phyloP scores from a whole-genome alignment of 2,113 vertebrate species.

The Colius striatus region DNA sequence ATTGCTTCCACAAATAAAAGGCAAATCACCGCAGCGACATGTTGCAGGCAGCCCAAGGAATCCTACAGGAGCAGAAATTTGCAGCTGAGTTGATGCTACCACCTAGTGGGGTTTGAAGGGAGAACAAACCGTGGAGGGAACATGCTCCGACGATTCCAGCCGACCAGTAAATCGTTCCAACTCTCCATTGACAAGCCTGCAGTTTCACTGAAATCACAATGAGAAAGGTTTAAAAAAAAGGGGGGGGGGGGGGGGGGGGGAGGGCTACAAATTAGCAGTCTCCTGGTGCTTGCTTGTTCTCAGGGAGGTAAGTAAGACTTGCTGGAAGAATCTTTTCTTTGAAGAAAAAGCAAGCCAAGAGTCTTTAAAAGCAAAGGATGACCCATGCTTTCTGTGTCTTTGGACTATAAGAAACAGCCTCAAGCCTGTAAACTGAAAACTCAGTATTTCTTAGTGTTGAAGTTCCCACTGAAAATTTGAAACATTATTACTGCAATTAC shows the following conservation, averaged over 20 bases:
- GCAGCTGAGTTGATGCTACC: background rate
- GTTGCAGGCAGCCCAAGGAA: rapidly evolving
- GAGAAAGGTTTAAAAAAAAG: background rate
- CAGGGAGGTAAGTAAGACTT: background rate
- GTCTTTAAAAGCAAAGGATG: background rate
- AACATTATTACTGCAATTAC: background rate
- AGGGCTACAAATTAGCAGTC: background rate
- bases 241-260: too few relatives aligned
- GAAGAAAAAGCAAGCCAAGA: background rate
- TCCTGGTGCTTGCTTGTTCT: background rate
- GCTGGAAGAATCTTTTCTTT: background rate
- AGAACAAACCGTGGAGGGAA: rapidly evolving
- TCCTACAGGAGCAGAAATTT: rapidly evolving
- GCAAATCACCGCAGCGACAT: background rate
- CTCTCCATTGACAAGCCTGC: too few relatives aligned
- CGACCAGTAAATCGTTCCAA: rapidly evolving
- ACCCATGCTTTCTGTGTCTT: background rate
- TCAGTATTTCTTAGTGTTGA: background rate
- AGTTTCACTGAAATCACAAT: rapidly evolving
- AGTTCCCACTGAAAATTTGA: background rate
- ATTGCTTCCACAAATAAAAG: background rate
- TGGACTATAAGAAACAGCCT: background rate
- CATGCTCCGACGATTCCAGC: rapidly evolving
- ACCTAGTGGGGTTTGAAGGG: background rate
- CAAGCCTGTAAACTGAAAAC: background rate